Conservation (phyloP, 1,140 invertebrate species). For the Melitaea cinxia region DNA sequence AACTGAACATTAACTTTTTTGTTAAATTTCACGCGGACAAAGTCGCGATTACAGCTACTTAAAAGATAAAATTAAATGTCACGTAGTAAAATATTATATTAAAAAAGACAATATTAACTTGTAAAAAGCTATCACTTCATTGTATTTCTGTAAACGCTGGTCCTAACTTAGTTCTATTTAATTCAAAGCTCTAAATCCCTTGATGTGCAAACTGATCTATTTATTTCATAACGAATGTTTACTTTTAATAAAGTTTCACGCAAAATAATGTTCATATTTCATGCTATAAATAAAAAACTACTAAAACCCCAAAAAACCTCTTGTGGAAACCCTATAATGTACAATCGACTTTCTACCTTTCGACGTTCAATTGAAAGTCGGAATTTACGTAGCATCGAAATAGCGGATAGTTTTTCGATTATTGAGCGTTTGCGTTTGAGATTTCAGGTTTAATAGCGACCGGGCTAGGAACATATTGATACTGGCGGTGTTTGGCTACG, state of each 20-base stretch:
- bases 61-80: too few relatives aligned
- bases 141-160: background rate
- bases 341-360: background rate
- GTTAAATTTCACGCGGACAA: too few relatives aligned
- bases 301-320: constrained; percentile 6
- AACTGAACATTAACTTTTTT: too few relatives aligned
- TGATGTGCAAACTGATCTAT: background rate
- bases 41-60: too few relatives aligned
- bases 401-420: constrained; percentile 47
- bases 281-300: constrained; percentile 2
- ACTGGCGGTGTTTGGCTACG: constrained; percentile 44
- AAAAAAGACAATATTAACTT: background rate
- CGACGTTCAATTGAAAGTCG: constrained; percentile 15
- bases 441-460: constrained; percentile 49
- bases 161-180: background rate
- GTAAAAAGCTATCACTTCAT: background rate
- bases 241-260: constrained; percentile 1
- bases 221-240: constrained; percentile 10
- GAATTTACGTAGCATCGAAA: constrained; percentile 11
- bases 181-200: constrained; percentile 7
- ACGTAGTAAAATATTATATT: background rate
- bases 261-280: constrained; percentile 2
- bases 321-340: background rate
- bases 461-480: constrained; percentile 40
- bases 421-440: constrained; percentile 46